Base-by-base conservation (phyloP, 2,888 invertebrate species). In the Morinoia aosen region DNA sequence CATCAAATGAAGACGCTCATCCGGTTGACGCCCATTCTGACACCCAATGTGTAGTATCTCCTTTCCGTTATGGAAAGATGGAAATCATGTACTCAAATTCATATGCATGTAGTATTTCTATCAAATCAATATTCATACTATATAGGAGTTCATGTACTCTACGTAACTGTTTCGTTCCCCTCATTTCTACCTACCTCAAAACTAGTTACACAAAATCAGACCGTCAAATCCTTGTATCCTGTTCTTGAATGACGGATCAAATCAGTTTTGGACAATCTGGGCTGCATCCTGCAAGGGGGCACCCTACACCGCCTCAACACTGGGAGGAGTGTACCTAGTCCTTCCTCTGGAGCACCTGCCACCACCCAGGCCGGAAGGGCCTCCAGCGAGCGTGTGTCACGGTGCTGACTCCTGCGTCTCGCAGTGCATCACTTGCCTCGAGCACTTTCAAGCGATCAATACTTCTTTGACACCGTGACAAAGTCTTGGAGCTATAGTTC, bases 231-330 rank as follows among this genome's bases (percentile, higher is more conserved):
- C 76, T 33, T 76, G 76, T 76, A 12, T 76, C 76, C 76, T 19
- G 76, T 76, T 76, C 76, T 76, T 76, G 76, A 76, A 76, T 76
- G 76, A 76, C 76, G 76, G 76, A 76, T 76, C 76, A 76, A 76
- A 76, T 76, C 76, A 76, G 76, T 76, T 76, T 76, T 76, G 76
- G 33, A 76, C 76, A 76, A 76, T 76, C 76, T 76, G 76, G 76
- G 76, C 76, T 76, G 76, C 76, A 76, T 76, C 76, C 76, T 76
- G 76, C 76, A 33, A 33, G 61, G 12, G 76, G 76, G 76, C 76
- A 76, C 76, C 76, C 1, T 16, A 61, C 61, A 61, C 61, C 61
- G 61, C 61, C 61, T 61, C 76, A 33, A 76, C 76, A 76, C 76
- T 76, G 76, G 76, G 76, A 76, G 76, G 76, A 76, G 76, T 76